Base-by-base conservation (phyloP, 1,140 invertebrate genomes). In the Popillia japonica region DNA sequence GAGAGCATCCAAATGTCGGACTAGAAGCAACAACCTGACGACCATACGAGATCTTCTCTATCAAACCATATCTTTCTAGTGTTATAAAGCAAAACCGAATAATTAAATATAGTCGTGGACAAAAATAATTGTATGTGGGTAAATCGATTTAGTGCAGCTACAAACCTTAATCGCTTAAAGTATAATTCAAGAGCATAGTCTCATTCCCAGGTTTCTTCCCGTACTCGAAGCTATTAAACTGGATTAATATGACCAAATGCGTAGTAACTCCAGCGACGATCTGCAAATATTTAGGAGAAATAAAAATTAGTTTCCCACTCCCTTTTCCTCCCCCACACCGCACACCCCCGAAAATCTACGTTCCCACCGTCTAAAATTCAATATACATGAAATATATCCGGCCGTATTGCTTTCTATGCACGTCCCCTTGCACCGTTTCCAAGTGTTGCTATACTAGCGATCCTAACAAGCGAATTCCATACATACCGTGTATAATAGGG, bases 401-500 rank as follows among this genome's bases (percentile, higher is more conserved):
- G 17, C 11, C n/a, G 11, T 48, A 48, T 48, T 48, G 44, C 44
- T 11, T 48, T n/a, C 11, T 4, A 14, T 14, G 11, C 17, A 14
- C 44, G 44, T 48, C 44, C 44, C 11, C 44, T 0, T 20, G 11
- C 61, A 6, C 2, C 9, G 22, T 17, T 27, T 20, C 10, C n/a
- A n/a, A n/a, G n/a, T n/a, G n/a, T n/a, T n/a, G n/a, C n/a, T 22
- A 59, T 27, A 4, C n/a, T 64, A 64, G 61, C 17, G 61, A 7
- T 20, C 11, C 61, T 64, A 64, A 64, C 61, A 64, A 64, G 61
- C 23, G 10, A 11, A 64, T 64, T 64, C 61, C 17, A 76, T 73
- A 84, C 83, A 82, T 80, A 87, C 86, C 72, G 83, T 81, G 75
- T 85, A 85, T 41, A 86, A 59, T 10, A 86, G 78, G 17, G 85